phyloP scores from a whole-genome alignment of 2,888 invertebrate genomes.

The Periphyllus acericola region DNA sequence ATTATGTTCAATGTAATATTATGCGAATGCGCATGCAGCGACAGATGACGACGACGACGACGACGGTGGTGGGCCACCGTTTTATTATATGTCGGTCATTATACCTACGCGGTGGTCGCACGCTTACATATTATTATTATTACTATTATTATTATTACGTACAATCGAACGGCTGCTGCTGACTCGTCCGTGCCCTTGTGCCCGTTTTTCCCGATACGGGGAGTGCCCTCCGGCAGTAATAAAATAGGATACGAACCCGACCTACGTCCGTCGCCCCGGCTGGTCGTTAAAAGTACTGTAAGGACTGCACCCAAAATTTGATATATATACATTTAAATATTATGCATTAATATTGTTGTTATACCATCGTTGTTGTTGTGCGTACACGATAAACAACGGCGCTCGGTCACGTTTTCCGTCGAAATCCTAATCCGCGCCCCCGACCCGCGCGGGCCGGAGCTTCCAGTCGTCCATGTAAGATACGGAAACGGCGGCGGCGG shows the following conservation, averaged over 20 bases:
- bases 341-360: no score
- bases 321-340: not conserved
- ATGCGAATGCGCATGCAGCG: not conserved
- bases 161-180: not conserved
- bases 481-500: not conserved
- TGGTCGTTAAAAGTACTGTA: slow-evolving; percentile 32
- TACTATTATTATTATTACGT: not conserved
- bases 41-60: not conserved
- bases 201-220: slow-evolving; percentile 40
- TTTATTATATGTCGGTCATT: not conserved
- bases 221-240: slow-evolving; percentile 41
- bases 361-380: no score
- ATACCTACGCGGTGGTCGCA: not conserved
- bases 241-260: slow-evolving; percentile 8
- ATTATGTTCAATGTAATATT: not conserved
- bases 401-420: not conserved
- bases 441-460: not conserved
- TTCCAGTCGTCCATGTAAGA: not conserved
- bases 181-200: slow-evolving; percentile 11
- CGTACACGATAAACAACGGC: no score
- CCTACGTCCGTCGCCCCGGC: not conserved
- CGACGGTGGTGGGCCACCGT: not conserved
- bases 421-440: not conserved
- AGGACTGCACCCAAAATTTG: slow-evolving; percentile 17
- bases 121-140: not conserved